These are phyloP conservation scores for Perithous albicinctus DNA, from an alignment of 2,888 invertebrate species.

Conservation along the genomic window DNA sequence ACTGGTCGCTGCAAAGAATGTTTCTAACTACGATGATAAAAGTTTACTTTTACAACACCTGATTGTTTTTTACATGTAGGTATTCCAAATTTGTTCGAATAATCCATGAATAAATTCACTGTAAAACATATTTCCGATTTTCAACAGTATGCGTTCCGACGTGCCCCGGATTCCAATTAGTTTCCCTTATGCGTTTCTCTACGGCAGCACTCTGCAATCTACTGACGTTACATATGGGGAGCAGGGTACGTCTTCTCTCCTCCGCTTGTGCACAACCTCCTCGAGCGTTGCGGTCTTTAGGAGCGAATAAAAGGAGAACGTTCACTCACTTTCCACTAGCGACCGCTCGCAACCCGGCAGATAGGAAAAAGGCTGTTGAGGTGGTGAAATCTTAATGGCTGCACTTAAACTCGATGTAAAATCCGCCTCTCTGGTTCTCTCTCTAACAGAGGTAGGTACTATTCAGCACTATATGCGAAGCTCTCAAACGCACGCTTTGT, in stretches of 20 bases:
- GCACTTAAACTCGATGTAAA: slow-evolving; percentile 66
- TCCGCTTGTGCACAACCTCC: slow-evolving; percentile 34
- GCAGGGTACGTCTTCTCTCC: slow-evolving; percentile 36
- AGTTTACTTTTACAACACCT: no score
- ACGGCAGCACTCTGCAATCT: slow-evolving; percentile 20
- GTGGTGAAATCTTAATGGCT: slow-evolving; percentile 70
- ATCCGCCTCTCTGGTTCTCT: slow-evolving; percentile 47
- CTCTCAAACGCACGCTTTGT: neutral
- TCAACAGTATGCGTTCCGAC: no score
- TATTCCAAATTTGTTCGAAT: no score
- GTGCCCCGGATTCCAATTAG: no score
- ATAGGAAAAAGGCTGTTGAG: slow-evolving; percentile 68
- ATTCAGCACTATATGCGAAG: neutral
- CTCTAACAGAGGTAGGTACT: neutral
- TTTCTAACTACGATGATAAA: no score
- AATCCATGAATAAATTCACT: no score
- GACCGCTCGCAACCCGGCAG: slow-evolving; percentile 21
- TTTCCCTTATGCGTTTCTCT: slow-evolving; percentile 10
- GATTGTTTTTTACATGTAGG: no score
- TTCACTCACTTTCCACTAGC: slow-evolving; percentile 3
- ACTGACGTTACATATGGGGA: neutral
- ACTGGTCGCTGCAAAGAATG: no score
- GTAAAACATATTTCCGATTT: no score
- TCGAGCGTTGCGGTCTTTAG: slow-evolving; percentile 62
- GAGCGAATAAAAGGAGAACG: slow-evolving; percentile 59